Percentiles rank a stretch among this genome's conserved stretches.
phyloP scores from a whole-genome alignment of 2,797 vertebrate species.

The Tachyglossus aculeatus region DNA sequence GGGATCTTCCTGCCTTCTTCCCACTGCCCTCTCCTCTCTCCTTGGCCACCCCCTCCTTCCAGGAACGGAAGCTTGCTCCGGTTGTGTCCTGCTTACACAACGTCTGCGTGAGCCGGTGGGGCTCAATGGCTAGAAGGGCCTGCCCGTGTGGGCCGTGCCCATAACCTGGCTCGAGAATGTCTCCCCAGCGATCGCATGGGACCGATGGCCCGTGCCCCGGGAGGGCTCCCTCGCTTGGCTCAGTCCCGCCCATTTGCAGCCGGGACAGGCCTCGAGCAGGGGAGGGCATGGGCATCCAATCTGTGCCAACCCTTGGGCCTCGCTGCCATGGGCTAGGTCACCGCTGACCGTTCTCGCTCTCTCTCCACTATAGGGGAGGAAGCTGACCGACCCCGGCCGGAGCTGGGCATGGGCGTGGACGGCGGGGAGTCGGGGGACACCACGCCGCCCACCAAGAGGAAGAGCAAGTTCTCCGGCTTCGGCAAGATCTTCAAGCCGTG shows the following conservation, averaged over 20 bases:
- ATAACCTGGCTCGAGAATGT: too few relatives aligned
- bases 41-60: too few relatives aligned
- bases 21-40: too few relatives aligned
- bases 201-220: too few relatives aligned
- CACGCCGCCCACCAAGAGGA: conserved; percentile 90
- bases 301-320: conserved; percentile 51
- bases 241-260: background rate
- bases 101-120: too few relatives aligned
- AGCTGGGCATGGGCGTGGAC: conserved; percentile 79
- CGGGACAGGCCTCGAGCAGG: background rate
- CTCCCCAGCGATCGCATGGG: too few relatives aligned
- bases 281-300: conserved; percentile 1
- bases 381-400: conserved; percentile 77
- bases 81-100: too few relatives aligned
- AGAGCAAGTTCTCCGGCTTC: conserved; percentile 94
- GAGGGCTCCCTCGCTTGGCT: background rate
- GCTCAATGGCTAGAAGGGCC: too few relatives aligned
- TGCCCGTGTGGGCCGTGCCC: too few relatives aligned
- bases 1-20: too few relatives aligned
- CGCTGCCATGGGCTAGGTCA: too few relatives aligned
- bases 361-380: conserved; percentile 72
- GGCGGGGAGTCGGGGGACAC: conserved; percentile 82
- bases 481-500: conserved; percentile 99
- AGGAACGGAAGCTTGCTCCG: too few relatives aligned
- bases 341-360: background rate